Conservation (phyloP, 2,113 vertebrate genomes). For the Ceyx margarethae region DNA sequence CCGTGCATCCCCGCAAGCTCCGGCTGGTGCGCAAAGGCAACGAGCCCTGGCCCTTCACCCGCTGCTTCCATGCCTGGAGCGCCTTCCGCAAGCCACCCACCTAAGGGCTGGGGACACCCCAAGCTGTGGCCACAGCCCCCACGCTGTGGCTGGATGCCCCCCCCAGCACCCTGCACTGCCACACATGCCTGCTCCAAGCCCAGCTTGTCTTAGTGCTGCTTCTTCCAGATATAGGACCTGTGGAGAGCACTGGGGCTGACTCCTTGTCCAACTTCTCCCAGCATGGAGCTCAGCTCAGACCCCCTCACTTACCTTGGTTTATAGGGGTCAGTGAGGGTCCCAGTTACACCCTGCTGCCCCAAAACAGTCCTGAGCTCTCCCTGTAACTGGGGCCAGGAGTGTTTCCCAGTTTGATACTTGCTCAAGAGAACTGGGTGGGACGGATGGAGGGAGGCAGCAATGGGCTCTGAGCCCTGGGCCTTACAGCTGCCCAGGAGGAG, state of each 20-base stretch:
- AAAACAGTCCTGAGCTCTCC: not conserved
- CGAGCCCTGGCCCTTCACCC: constrained; percentile 90
- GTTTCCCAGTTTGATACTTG: not conserved
- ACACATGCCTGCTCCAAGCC: not conserved
- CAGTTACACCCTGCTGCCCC: not conserved
- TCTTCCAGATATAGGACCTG: not conserved
- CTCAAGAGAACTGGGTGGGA: not conserved
- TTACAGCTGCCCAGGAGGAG: not conserved
- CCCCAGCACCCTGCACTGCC: not conserved
- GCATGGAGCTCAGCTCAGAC: not conserved
- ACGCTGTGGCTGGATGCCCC: rapidly evolving
- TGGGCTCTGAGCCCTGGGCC: not conserved
- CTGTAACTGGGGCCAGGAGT: not conserved
- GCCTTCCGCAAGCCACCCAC: constrained; percentile 83
- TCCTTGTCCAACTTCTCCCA: not conserved
- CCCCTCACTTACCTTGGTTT: not conserved
- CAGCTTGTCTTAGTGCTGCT: not conserved
- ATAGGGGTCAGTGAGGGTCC: rapidly evolving
- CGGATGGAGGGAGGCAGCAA: not conserved
- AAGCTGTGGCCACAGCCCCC: not conserved
- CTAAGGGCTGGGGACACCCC: constrained; percentile 15
- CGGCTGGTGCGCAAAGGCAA: constrained; percentile 96
- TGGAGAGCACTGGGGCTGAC: not conserved
- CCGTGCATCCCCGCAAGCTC: constrained; percentile 83
- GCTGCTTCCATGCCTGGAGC: constrained; percentile 97